Conservation (phyloP, 2,113 vertebrate species). For the Piaya cayana region DNA sequence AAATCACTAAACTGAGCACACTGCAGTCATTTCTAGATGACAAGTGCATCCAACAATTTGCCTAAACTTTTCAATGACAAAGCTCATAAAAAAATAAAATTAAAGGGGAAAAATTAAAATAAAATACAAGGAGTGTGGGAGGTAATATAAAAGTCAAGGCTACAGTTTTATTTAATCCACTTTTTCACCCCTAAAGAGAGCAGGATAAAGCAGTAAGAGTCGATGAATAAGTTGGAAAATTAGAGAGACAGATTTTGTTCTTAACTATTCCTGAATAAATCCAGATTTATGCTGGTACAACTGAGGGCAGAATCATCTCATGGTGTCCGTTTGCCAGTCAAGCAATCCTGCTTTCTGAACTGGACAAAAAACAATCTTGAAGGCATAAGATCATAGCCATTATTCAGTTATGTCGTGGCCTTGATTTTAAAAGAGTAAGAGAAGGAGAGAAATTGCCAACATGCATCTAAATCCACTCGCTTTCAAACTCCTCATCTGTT, state of each 20-base stretch:
- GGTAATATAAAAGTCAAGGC: background rate
- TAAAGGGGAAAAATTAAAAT: background rate
- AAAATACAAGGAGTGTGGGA: background rate
- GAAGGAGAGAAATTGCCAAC: conserved; percentile 25
- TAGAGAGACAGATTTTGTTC: background rate
- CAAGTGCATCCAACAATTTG: background rate
- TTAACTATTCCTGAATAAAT: conserved; percentile 31
- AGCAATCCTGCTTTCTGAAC: conserved; percentile 59
- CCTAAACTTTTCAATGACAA: background rate
- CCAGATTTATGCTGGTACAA: conserved; percentile 42
- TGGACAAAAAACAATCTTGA: conserved; percentile 63
- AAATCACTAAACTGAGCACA: background rate
- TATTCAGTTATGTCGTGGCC: conserved; percentile 63
- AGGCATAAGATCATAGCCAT: conserved; percentile 71
- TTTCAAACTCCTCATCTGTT: conserved; percentile 50
- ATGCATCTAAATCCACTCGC: background rate
- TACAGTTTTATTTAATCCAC: background rate
- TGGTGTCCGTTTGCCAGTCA: conserved; percentile 71
- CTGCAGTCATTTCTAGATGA: background rate
- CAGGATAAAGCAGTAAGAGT: background rate
- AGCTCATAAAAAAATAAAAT: background rate
- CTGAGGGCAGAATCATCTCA: background rate
- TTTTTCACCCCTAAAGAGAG: background rate
- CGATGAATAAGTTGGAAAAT: conserved; percentile 47
- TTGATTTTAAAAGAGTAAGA: conserved; percentile 61